Evolutionary conservation across 2,888 invertebrate genomes (phyloP).

Genomic region (Cryptophagus acutangulus): DNA sequence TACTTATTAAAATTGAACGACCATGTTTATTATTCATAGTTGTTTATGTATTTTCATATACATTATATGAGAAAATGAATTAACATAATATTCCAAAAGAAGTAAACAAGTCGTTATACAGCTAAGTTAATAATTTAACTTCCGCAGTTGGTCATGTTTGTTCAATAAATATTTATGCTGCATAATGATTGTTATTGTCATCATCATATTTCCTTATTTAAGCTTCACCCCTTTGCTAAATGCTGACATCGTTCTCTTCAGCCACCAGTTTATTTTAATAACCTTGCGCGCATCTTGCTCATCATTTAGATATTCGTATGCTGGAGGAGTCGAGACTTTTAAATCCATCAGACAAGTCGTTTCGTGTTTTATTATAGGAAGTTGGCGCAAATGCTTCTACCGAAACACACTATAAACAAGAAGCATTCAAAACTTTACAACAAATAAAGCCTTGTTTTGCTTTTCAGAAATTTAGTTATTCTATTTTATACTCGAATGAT

Average conservation of each 20-base stretch:
- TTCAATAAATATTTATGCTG: slow-evolving; percentile 24
- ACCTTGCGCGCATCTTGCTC: slow-evolving; percentile 20
- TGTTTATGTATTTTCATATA: not conserved
- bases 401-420: slow-evolving; percentile 25
- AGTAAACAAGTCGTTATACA: slow-evolving; percentile 15
- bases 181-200: slow-evolving; percentile 25
- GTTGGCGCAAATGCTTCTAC: slow-evolving; percentile 16
- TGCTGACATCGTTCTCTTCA: slow-evolving; percentile 21
- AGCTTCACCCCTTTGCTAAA: slow-evolving; percentile 27
- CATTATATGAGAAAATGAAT: too few species aligned
- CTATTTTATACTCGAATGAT: too few species aligned
- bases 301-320: slow-evolving; percentile 8
- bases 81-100: slow-evolving; percentile 8
- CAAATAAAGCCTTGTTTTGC: slow-evolving; percentile 25
- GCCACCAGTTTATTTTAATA: slow-evolving; percentile 27
- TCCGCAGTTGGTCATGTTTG: slow-evolving; percentile 22
- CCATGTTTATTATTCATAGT: too few species aligned
- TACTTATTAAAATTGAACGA: slow-evolving; percentile 17
- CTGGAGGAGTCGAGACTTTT: slow-evolving; percentile 14
- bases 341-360: slow-evolving; percentile 20
- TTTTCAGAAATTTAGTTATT: too few species aligned
- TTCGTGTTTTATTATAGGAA: slow-evolving; percentile 24
- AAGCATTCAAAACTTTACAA: slow-evolving; percentile 24
- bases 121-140: slow-evolving; percentile 22
- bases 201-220: slow-evolving; percentile 28